Evolutionary conservation across 2,113 vertebrate species (phyloP).

Genomic region (Thryonomys swinderianus): DNA sequence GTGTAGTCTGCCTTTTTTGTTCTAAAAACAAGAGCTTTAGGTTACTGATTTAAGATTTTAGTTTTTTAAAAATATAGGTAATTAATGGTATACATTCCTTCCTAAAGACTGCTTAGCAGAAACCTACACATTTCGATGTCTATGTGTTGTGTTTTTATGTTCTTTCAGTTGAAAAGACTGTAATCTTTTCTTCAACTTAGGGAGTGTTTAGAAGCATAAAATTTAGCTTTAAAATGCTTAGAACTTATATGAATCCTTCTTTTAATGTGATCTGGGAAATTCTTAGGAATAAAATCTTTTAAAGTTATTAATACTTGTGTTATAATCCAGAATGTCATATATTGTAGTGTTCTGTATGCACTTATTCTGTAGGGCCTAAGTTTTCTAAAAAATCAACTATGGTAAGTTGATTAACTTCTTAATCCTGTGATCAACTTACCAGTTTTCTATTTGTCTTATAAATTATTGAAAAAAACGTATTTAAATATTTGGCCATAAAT

Average conservation of each 20-base stretch:
- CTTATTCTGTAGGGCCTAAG: neutral
- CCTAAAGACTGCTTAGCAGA: neutral
- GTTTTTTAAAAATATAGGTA: neutral
- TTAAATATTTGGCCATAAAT: neutral
- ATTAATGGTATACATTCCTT: neutral
- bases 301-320: neutral
- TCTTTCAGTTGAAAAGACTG: neutral
- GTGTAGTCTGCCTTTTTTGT: neutral
- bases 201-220: neutral
- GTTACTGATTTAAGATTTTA: neutral
- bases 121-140: neutral
- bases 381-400: neutral
- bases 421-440: neutral
- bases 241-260: no score
- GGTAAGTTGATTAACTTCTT: neutral
- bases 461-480: neutral
- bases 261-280: neutral
- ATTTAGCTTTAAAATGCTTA: neutral
- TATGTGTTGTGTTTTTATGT: neutral
- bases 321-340: neutral
- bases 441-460: neutral
- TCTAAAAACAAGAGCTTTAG: neutral
- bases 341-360: neutral
- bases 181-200: neutral
- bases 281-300: neutral